These are phyloP conservation scores for Syrrhaptes paradoxus DNA, from an alignment of 2,113 vertebrate genomes.

Conservation along the genomic window DNA sequence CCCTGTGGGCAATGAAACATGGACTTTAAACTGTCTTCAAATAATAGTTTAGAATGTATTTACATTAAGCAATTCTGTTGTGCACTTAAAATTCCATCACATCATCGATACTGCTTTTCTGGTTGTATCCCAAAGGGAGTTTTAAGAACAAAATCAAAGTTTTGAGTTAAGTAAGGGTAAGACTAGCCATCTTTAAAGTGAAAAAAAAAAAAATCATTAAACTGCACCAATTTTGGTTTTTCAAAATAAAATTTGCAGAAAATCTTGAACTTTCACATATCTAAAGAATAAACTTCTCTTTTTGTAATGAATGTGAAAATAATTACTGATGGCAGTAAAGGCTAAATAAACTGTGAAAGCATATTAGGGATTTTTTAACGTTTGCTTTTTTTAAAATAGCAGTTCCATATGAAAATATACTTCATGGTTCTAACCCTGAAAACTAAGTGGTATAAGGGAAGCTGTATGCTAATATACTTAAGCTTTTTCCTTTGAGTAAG, in stretches of 20 bases:
- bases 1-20: neutral
- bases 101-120: neutral
- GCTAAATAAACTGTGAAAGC: neutral
- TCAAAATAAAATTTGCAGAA: neutral
- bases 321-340: neutral
- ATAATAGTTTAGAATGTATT: neutral
- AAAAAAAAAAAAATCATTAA: neutral
- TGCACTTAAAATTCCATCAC: neutral
- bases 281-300: neutral
- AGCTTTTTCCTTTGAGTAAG: neutral
- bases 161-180: neutral
- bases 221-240: neutral
- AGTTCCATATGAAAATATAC: neutral
- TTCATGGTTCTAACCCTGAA: neutral
- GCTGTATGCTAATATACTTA: neutral
- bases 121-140: neutral
- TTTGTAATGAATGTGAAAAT: neutral
- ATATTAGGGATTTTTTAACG: accelerated
- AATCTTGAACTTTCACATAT: neutral
- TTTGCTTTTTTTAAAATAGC: neutral
- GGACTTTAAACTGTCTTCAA: neutral
- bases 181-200: neutral
- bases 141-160: neutral
- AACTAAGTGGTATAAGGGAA: neutral
- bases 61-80: neutral